Evolutionary conservation across 2,113 vertebrate species (phyloP), one percentile per base, ranked within the genome.

Genomic region (Ceuthmochares aereus): DNA sequence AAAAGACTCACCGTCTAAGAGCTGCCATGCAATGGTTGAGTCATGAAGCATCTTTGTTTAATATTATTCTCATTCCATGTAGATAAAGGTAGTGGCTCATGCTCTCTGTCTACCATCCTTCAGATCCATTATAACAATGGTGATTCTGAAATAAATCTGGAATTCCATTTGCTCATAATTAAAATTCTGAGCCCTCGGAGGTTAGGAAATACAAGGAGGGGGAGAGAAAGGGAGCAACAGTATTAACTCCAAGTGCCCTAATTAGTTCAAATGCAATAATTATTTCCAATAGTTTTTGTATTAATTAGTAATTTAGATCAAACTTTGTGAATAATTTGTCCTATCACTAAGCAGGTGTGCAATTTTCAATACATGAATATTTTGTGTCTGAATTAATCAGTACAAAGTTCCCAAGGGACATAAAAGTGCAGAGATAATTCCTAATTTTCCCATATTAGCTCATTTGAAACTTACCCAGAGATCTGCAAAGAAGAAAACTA

Each of bases 281-380:
- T 51, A 63, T 91, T 93, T 88, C 40, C 77, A 79, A 84, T 34
- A 43, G 6, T 5, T 77, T 80, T 93, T 90, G 14, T 88, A 76
- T 86, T 95, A 68, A 84, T 67, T 84, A 83, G 42, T 76, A 62
- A 69, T 95, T 86, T 79, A 74, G 54, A 87, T 93, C 20, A 43
- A 26, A 73, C 74, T 60, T 89, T 85, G n/a, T 87, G 80, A 85
- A 87, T 34, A 78, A 34, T 82, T 86, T 94, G 63, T 76, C 63
- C 36, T 82, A 72, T 73, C 81, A 95, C 60, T 79, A 84, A 89
- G 66, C 0, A 0, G 63, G 70, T 80, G 36, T 86, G 40, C 72
- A 89, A 12, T 90, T 94, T 84, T 92, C 70, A 40, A 34, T 45
- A 49, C 75, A 59, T 66, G 52, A 83, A 68, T 89, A 42, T 67